phyloP scores from a whole-genome alignment of 2,113 vertebrate species.

The Microcebus griseorufus region DNA sequence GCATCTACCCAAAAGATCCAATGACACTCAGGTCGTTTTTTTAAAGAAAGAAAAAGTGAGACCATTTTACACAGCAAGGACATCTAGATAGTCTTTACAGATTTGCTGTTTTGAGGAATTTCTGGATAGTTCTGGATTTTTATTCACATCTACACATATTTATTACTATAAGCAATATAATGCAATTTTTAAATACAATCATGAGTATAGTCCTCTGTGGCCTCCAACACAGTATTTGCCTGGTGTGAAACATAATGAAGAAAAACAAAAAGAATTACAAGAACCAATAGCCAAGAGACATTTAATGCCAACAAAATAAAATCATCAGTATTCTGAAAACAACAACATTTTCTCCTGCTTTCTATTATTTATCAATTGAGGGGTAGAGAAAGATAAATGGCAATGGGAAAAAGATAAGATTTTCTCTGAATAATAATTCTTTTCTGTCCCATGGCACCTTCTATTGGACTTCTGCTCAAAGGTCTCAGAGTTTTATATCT shows the following conservation, averaged over 20 bases:
- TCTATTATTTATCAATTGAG: slow-evolving; percentile 50
- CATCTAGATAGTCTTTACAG: not conserved
- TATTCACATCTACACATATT: not conserved
- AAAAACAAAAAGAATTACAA: not conserved
- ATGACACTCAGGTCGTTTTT: not conserved
- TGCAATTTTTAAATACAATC: slow-evolving; percentile 2
- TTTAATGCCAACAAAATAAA: slow-evolving; percentile 31
- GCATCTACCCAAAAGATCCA: no score
- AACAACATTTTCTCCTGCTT: not conserved
- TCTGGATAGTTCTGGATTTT: not conserved
- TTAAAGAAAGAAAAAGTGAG: not conserved
- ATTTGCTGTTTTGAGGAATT: not conserved
- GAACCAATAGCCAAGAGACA: not conserved
- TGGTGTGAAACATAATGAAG: not conserved
- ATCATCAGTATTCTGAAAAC: slow-evolving; percentile 54
- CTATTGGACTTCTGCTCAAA: slow-evolving; percentile 59
- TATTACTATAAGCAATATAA: not conserved
- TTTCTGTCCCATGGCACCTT: slow-evolving; percentile 17
- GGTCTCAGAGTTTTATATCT: slow-evolving; percentile 43
- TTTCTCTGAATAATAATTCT: slow-evolving; percentile 59
- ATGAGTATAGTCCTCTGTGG: not conserved
- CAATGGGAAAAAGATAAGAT: slow-evolving; percentile 37
- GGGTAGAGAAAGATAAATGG: slow-evolving; percentile 49
- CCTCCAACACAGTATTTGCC: not conserved
- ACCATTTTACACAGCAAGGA: not conserved